Base-by-base conservation (phyloP, 2,888 invertebrate species). In the Gasteruption jaculator region DNA sequence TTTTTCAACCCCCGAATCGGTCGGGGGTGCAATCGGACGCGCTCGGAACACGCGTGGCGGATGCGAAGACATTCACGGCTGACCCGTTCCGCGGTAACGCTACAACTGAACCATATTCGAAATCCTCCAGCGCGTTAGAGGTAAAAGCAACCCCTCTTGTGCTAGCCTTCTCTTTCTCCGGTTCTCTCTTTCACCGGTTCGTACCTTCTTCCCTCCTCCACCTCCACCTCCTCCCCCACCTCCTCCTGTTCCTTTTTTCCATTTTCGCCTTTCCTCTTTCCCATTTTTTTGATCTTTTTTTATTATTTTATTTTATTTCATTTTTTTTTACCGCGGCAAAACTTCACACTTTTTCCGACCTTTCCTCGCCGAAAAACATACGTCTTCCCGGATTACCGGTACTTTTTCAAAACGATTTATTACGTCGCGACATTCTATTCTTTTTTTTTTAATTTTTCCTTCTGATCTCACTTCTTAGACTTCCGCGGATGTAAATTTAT, bases 41-140 rank as follows among this genome's bases (percentile, higher is more conserved):
- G 34, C 44, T 39, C 30, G 36, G 30, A 33, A 34, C 40, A 41
- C 34, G 49, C 48, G 49, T n/a, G 52, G 46, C 43, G 43, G 37
- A 44, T 50, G 41, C 38, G 41, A 50, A 47, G 41, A 38, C 35
- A 47, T 42, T 50, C 54, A 53, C 60, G 56, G 61, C 57, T 55
- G 57, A 56, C 48, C 56, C 49, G 61, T 59, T 46, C 57, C 64
- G 59, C 62, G 65, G 63, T 57, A 57, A 61, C 64, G 64, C 62
- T 64, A 63, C 64, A 60, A 67, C 67, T 68, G 65, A 65, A 56
- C 56, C 60, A 62, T n/a, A n/a, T 59, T 61, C 58, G 49, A 54
- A 59, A 56, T 46, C 54, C 58, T 56, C 59, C 54, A 56, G 57
- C 60, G 54, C 56, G 45, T 48, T 38, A n/a, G 52, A 53, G 41